Evolutionary conservation across 2,797 vertebrate species (phyloP).

Genomic region (Telmatherina bonti): DNA sequence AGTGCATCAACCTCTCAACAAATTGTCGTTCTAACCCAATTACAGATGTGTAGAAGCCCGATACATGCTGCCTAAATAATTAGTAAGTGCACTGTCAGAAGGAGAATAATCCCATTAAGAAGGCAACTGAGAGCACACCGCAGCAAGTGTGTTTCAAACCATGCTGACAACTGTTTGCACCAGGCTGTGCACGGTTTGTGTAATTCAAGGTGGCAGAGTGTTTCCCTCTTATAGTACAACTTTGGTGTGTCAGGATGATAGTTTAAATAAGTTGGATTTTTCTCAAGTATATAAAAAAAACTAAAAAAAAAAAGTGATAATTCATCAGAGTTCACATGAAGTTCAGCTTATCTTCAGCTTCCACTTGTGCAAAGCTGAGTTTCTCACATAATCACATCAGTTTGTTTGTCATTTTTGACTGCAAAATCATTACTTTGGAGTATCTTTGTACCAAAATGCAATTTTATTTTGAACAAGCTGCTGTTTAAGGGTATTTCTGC

Average conservation of each 20-base stretch:
- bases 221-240: constrained; percentile 5
- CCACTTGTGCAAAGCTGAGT: constrained; percentile 25
- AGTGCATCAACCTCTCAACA: constrained; percentile 56
- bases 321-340: constrained; percentile 28
- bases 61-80: constrained; percentile 66
- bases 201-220: constrained; percentile 59
- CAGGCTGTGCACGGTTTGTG: constrained; percentile 33
- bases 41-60: constrained; percentile 60
- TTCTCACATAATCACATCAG: constrained; percentile 48
- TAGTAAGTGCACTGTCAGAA: constrained; percentile 56
- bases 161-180: constrained; percentile 55
- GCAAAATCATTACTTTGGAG: constrained; percentile 44
- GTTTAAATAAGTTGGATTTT: constrained; percentile 14
- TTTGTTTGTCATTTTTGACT: constrained; percentile 57
- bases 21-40: constrained; percentile 61
- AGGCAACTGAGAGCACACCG: constrained; percentile 38
- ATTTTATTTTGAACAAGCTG: constrained; percentile 20
- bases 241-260: constrained; percentile 11
- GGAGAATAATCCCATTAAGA: constrained; percentile 73
- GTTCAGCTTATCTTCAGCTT: constrained; percentile 23
- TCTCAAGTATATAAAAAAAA: constrained; percentile 18
- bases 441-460: constrained; percentile 33
- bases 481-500: constrained; percentile 25
- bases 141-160: constrained; percentile 39
- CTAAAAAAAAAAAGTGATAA: constrained; percentile 5